Conservation (phyloP, 2,797 vertebrate species). For the Myotis planiceps region DNA sequence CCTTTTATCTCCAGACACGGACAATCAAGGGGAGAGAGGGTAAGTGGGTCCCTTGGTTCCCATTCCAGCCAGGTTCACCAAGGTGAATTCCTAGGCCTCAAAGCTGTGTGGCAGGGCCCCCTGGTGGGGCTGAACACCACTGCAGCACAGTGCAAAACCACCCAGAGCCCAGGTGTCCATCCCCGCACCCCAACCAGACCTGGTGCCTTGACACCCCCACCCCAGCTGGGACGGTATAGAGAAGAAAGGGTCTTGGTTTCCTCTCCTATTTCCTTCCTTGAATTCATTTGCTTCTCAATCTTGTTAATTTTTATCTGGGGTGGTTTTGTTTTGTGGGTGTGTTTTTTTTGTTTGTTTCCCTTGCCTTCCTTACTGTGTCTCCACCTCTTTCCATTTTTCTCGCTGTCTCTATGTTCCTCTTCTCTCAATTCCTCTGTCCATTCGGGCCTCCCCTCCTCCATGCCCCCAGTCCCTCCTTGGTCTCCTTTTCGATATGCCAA, state of each 20-base stretch:
- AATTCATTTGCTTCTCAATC: conserved; percentile 72
- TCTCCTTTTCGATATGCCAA: conserved; percentile 86
- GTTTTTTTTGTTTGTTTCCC: background rate
- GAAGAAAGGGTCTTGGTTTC: conserved; percentile 78
- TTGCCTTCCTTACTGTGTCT: conserved; percentile 29
- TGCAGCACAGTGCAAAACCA: conserved; percentile 17
- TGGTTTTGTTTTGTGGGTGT: background rate
- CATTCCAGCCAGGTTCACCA: background rate
- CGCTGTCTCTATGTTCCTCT: conserved; percentile 57
- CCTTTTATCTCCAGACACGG: background rate
- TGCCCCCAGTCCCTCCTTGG: conserved; percentile 43
- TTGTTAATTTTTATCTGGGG: conserved; percentile 56
- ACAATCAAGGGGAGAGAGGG: conserved; percentile 54
- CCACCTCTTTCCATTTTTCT: conserved; percentile 29
- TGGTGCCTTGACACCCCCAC: conserved; percentile 78
- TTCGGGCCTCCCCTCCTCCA: conserved; percentile 54
- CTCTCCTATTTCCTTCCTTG: conserved; percentile 59
- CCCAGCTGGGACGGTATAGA: conserved; percentile 71
- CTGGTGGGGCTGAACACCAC: conserved; percentile 56
- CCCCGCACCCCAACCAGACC: conserved; percentile 70
- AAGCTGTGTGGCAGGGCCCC: conserved; percentile 44
- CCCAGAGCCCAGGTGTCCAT: conserved; percentile 56
- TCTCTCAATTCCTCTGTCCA: conserved; percentile 64
- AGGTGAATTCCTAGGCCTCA: conserved; percentile 38
- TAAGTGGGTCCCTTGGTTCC: background rate